These are phyloP conservation scores for Dryobotodes eremita DNA, from an alignment of 2,888 invertebrate species.

Conservation along the genomic window DNA sequence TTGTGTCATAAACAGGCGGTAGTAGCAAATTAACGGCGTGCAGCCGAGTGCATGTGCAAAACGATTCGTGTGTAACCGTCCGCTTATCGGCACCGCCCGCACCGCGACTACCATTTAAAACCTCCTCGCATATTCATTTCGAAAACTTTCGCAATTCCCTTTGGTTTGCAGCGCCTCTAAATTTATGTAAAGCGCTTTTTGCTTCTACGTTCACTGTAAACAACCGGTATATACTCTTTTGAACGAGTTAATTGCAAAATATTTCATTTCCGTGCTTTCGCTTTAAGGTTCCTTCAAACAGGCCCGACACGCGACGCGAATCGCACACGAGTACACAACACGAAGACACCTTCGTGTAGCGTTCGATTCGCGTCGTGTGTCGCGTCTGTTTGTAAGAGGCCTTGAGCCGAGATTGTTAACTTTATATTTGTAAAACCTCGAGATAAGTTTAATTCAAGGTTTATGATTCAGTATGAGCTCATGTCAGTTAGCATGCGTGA, in stretches of 20 bases:
- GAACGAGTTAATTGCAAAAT: conserved; percentile 61
- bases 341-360: too few species aligned
- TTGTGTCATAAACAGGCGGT: conserved; percentile 48
- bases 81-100: conserved; percentile 68
- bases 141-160: conserved; percentile 84
- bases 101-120: conserved; percentile 74
- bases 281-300: neutral
- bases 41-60: conserved; percentile 58
- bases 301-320: too few species aligned
- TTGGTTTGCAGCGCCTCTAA: conserved; percentile 78
- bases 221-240: conserved; percentile 47
- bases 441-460: conserved; percentile 66
- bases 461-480: conserved; percentile 70
- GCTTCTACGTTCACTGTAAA: conserved; percentile 65
- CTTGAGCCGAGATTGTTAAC: conserved; percentile 28
- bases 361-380: too few species aligned
- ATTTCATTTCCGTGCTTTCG: conserved; percentile 52
- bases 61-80: conserved; percentile 48
- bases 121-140: conserved; percentile 82
- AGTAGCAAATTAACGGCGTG: conserved; percentile 62
- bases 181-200: conserved; percentile 77
- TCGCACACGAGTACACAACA: too few species aligned
- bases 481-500: conserved; percentile 66
- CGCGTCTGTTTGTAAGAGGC: neutral
- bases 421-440: conserved; percentile 53